Percentiles rank a stretch among this genome's conserved stretches.
Conservation (phyloP, 2,113 vertebrate genomes). For the Nannobrachium achirus region DNA sequence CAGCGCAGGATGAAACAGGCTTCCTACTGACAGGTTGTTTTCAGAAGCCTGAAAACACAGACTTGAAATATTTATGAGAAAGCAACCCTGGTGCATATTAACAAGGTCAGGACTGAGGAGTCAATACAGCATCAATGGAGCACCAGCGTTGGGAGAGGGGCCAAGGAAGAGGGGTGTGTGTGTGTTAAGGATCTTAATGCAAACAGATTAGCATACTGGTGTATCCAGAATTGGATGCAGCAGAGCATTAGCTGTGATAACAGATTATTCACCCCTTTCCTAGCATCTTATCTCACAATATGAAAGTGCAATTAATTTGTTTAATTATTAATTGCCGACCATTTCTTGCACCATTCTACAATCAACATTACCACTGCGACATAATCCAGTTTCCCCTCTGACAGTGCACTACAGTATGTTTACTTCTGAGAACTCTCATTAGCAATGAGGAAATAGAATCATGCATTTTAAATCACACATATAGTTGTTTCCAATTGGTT, state of each 20-base stretch:
- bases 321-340: conserved; percentile 24
- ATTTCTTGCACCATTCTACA: conserved; percentile 39
- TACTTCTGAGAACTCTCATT: background rate
- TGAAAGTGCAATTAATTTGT: conserved; percentile 15
- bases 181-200: conserved; percentile 21
- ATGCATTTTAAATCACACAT: conserved; percentile 19
- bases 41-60: conserved; percentile 72
- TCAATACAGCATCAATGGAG: conserved; percentile 59
- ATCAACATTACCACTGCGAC: conserved; percentile 44
- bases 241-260: conserved; percentile 26
- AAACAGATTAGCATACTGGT: conserved; percentile 58
- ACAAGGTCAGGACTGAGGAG: conserved; percentile 64
- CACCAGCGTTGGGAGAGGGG: conserved; percentile 33
- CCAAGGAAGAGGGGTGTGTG: conserved; percentile 24
- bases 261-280: conserved; percentile 31
- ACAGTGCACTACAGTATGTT: conserved; percentile 2
- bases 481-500: conserved; percentile 15
- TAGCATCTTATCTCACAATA: conserved; percentile 43
- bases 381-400: conserved; percentile 35
- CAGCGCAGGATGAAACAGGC: conserved; percentile 55
- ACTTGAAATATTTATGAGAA: conserved; percentile 80
- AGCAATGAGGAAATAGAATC: conserved; percentile 8
- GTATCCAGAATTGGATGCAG: conserved; percentile 50
- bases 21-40: conserved; percentile 74
- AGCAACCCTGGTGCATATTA: conserved; percentile 74